phyloP scores from a whole-genome alignment of 1,140 invertebrate genomes.

The Dreissena rostriformis region DNA sequence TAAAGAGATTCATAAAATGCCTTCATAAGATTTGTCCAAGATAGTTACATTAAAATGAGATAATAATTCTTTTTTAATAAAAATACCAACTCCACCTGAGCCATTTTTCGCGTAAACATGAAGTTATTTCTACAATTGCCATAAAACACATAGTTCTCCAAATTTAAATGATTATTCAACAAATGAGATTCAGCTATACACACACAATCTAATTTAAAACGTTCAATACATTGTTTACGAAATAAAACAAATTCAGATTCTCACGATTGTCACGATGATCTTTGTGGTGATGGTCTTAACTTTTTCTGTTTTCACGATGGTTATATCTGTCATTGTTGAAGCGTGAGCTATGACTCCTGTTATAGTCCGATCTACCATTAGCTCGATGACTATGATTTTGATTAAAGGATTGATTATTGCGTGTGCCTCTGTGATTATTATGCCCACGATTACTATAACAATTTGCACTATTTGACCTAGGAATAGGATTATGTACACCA shows the following conservation, averaged over 20 bases:
- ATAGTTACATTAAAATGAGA: not conserved
- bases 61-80: not conserved
- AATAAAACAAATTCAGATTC: not conserved
- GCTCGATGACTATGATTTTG: no score
- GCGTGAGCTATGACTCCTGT: slow-evolving; percentile 1
- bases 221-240: not conserved
- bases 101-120: no score
- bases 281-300: not conserved
- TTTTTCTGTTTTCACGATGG: not conserved
- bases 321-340: not conserved
- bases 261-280: not conserved
- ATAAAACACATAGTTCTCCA: slow-evolving; percentile 7
- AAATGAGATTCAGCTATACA: slow-evolving; percentile 18
- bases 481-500: no score
- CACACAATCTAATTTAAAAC: not conserved
- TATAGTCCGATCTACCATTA: not conserved
- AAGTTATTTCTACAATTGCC: no score
- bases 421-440: no score
- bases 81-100: no score
- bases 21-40: not conserved
- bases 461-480: no score
- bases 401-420: no score
- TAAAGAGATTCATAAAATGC: slow-evolving; percentile 3
- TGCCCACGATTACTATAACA: no score
- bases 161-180: not conserved